These are phyloP conservation scores for Phylloscopus trochilus DNA, from an alignment of 2,113 vertebrate species.

Conservation along the genomic window DNA sequence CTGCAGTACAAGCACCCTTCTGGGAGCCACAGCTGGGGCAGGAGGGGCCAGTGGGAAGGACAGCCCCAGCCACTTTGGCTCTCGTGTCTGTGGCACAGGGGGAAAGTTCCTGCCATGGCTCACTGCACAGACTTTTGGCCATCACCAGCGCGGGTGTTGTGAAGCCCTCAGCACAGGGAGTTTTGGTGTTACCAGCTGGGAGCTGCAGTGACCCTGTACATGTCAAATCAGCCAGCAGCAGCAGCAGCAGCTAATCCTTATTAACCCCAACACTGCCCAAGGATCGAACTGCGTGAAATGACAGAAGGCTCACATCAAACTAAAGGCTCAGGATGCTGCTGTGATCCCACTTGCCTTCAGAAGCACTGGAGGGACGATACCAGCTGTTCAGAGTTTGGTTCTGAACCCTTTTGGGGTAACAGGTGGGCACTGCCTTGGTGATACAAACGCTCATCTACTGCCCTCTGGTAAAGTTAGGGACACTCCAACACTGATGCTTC, in stretches of 20 bases:
- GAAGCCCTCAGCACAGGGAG: rapidly evolving
- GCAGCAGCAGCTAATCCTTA: not conserved
- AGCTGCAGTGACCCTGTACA: not conserved
- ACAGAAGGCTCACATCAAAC: not conserved
- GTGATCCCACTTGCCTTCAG: not conserved
- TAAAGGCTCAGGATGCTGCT: not conserved
- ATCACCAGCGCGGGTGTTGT: not conserved
- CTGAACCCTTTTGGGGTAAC: not conserved
- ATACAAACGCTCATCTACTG: rapidly evolving
- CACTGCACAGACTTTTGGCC: not conserved
- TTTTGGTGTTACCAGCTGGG: not conserved
- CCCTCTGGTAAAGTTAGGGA: not conserved
- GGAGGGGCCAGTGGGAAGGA: not conserved
- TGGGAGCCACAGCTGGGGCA: not conserved
- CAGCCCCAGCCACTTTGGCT: not conserved
- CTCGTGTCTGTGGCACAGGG: not conserved
- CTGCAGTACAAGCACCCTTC: not conserved
- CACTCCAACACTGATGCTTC: not conserved
- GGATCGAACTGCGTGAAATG: not conserved
- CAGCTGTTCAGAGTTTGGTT: not conserved
- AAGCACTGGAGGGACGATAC: not conserved
- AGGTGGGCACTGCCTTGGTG: rapidly evolving
- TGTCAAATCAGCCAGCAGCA: not conserved
- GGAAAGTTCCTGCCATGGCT: not conserved
- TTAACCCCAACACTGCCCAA: not conserved